Evolutionary conservation across 2,797 vertebrate genomes (phyloP).

Genomic region (Uromys caudimaculatus): DNA sequence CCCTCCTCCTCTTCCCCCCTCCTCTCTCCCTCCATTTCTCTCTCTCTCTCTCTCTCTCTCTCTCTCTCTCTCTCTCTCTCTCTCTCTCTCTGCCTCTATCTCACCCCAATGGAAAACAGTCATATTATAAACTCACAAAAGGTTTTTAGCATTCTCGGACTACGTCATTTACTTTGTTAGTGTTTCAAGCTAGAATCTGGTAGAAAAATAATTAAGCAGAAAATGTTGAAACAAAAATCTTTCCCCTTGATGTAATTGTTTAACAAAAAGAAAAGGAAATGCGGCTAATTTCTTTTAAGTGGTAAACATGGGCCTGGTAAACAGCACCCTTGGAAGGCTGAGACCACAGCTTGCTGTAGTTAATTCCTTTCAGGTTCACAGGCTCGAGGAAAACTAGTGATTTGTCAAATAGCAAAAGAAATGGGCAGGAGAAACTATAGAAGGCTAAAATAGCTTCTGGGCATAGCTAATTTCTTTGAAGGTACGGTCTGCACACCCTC

Average conservation of each 20-base stretch:
- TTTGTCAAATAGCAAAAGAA: conserved; percentile 47
- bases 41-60: background rate
- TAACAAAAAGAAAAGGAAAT: background rate
- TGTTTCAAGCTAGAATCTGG: conserved; percentile 35
- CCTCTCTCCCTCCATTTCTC: background rate
- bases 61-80: background rate
- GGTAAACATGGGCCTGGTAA: conserved; percentile 78
- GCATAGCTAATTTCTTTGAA: conserved; percentile 63
- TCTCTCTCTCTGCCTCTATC: background rate
- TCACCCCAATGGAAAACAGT: background rate
- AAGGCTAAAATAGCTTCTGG: conserved; percentile 65
- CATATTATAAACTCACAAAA: background rate
- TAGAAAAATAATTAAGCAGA: conserved; percentile 63
- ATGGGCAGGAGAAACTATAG: conserved; percentile 70
- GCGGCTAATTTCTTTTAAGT: conserved; percentile 73
- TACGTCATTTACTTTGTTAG: conserved; percentile 64
- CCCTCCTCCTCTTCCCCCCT: no score
- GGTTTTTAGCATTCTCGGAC: conserved; percentile 52
- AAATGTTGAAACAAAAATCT: conserved; percentile 74
- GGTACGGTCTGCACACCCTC: conserved; percentile 54
- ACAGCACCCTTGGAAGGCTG: background rate
- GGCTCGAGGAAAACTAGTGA: background rate
- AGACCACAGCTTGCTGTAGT: background rate
- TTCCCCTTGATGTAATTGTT: conserved; percentile 62
- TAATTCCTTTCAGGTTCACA: conserved; percentile 71